Conservation (phyloP, 2,888 invertebrate genomes). For the Perithous albicinctus region DNA sequence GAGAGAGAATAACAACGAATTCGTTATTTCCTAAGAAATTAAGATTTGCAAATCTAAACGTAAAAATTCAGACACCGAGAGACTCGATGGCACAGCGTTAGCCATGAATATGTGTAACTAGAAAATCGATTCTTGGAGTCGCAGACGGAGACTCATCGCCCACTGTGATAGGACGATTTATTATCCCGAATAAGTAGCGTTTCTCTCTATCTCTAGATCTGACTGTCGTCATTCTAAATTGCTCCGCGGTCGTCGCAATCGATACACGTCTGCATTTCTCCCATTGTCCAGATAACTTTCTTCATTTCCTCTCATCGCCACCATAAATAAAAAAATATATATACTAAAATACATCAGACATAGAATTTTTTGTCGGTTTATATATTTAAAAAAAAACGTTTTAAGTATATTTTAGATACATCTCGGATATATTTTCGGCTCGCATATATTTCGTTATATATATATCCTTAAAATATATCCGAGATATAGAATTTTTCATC, state of each 20-base stretch:
- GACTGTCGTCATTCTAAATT: constrained; percentile 9
- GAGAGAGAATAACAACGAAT: constrained; percentile 12
- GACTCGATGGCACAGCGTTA: neutral
- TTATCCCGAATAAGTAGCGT: constrained; percentile 65
- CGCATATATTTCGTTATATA: too few species aligned
- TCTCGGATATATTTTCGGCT: too few species aligned
- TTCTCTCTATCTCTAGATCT: constrained; percentile 47
- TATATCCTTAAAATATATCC: too few species aligned
- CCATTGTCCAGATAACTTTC: neutral
- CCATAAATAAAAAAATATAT: too few species aligned
- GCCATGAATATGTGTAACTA: constrained; percentile 56
- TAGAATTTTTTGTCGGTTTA: too few species aligned
- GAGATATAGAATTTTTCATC: too few species aligned
- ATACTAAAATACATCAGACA: too few species aligned
- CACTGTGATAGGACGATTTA: constrained; percentile 72
- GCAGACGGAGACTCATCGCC: constrained; percentile 71
- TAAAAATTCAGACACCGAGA: constrained; percentile 4
- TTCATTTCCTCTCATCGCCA: constrained; percentile 3
- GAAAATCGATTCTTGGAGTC: constrained; percentile 66
- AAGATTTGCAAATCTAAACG: neutral
- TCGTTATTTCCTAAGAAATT: constrained; percentile 15
- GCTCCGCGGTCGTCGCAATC: constrained; percentile 26
- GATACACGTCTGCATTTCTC: constrained; percentile 22
- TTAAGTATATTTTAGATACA: too few species aligned
- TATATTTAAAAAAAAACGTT: too few species aligned